Percentiles rank a stretch among this genome's conserved stretches.
Evolutionary conservation across 1,140 invertebrate genomes (phyloP).

Genomic region (Drosophila tsacasi): DNA sequence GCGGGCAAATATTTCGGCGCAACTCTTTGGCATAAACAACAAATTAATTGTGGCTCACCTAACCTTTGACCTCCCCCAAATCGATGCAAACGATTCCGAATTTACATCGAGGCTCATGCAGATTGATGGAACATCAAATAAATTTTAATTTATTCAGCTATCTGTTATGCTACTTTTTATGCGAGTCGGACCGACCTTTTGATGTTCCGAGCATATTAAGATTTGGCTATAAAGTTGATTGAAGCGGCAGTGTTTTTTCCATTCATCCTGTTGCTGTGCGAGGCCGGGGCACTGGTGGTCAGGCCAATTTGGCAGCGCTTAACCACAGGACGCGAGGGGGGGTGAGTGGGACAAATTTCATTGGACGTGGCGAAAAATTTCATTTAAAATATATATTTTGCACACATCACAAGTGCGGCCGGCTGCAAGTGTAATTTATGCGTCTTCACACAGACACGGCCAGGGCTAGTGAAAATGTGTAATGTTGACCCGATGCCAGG

Average conservation of each 20-base stretch:
- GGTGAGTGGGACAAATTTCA: conserved; percentile 55
- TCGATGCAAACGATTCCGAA: conserved; percentile 20
- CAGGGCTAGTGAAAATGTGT: conserved; percentile 68
- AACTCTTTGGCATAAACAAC: conserved; percentile 32
- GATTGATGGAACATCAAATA: conserved; percentile 37
- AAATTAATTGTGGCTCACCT: conserved; percentile 44
- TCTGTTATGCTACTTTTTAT: conserved; percentile 23
- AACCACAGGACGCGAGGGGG: conserved; percentile 40
- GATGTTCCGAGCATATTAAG: conserved; percentile 38
- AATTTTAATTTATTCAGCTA: conserved; percentile 39
- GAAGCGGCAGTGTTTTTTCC: conserved; percentile 10
- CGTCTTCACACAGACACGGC: conserved; percentile 54
- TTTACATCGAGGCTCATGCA: conserved; percentile 24
- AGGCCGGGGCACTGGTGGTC: conserved; percentile 13
- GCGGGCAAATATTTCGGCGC: neutral
- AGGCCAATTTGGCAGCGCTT: conserved; percentile 70
- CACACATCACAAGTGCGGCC: conserved; percentile 55
- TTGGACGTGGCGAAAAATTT: conserved; percentile 65
- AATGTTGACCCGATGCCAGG: conserved; percentile 74
- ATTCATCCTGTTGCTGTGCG: neutral
- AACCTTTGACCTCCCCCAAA: conserved; percentile 16
- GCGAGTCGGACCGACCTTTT: conserved; percentile 21
- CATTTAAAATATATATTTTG: conserved; percentile 48
- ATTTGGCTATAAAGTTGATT: conserved; percentile 49
- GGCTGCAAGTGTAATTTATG: conserved; percentile 80